Conservation (phyloP, 2,888 invertebrate genomes). For the Oxycera nigricornis region DNA sequence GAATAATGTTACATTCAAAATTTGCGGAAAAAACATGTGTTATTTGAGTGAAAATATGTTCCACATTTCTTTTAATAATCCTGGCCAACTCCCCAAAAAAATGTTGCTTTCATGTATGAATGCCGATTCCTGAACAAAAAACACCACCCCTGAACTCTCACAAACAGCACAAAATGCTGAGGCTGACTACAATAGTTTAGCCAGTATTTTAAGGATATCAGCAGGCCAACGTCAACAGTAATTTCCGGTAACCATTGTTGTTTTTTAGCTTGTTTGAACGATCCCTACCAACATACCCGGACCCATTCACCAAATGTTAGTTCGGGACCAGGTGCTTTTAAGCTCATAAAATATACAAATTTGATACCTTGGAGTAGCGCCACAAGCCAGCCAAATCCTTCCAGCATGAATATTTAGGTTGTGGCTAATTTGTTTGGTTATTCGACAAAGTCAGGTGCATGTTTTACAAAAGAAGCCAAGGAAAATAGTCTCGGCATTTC, state of each 20-base stretch:
- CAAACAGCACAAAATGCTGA: too few relatives aligned
- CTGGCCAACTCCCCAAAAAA: too few relatives aligned
- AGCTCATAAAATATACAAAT: constrained; percentile 22
- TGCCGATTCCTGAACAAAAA: too few relatives aligned
- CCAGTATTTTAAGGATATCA: neutral
- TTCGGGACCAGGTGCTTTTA: constrained; percentile 23
- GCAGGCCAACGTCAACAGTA: constrained; percentile 24
- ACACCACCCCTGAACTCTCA: too few relatives aligned
- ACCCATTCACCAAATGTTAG: constrained; percentile 19
- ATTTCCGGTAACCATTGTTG: constrained; percentile 19
- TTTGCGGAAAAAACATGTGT: too few relatives aligned
- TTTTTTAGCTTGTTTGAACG: neutral
- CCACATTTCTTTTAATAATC: too few relatives aligned
- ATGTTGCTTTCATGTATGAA: too few relatives aligned
- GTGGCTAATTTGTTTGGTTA: constrained; percentile 31
- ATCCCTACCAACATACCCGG: neutral
- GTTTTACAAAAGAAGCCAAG: neutral
- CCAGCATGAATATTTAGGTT: neutral
- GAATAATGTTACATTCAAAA: too few relatives aligned
- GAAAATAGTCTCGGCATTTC: neutral
- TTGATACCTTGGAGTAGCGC: neutral
- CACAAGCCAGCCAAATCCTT: neutral
- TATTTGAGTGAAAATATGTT: too few relatives aligned
- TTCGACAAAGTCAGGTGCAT: neutral
- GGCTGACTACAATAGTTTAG: neutral